Evolutionary conservation across 2,113 vertebrate species (phyloP), one percentile per base, ranked within the genome.

Genomic region (Myrmophylax atrothorax): DNA sequence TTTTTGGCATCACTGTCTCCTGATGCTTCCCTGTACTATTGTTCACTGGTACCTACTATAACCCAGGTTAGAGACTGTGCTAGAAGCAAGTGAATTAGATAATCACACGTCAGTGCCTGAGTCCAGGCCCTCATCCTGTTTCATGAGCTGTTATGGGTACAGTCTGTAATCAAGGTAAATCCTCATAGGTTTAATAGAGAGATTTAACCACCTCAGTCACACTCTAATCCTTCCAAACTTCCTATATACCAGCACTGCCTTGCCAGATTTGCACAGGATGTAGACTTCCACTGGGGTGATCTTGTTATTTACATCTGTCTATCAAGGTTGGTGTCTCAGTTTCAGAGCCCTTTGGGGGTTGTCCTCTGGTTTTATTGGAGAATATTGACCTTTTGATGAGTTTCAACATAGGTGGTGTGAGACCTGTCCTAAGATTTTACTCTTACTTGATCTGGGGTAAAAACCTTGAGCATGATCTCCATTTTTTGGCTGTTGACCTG

Each of bases 381-480:
- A 66, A 84, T 8, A 56, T 14, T 40, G 14, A 31, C 9, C 3
- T 77, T 84, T 69, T 28, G 16, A 56, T 20, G 17, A 58, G 31
- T 55, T 74, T 78, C 75, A 66, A 24, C 16, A 18, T 0, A 50
- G 9, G 20, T 52, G 20, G 2, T 38, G 8, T 25, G 25, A 74
- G 37, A 74, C 6, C 9, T 37, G 2, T 35, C n/a, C 37, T 53
- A 24, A 67, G 15, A 81, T 9, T 5, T 78, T 40, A 20, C 7
- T 92, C 26, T 18, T 69, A 4, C 18, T 12, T 52, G 46, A 29
- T 44, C 15, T 77, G 33, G 26, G 84, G 40, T 18, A 76, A 64
- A 64, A 76, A 25, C 22, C 5, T 56, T 23, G 53, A 37, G 26
- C 0, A 0, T 62, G 42, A 11, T 35, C 11, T 1, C 2, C 10